Percentiles rank a stretch among this genome's conserved stretches.
phyloP scores from a whole-genome alignment of 1,140 invertebrate genomes.

The Chionoecetes opilio region DNA sequence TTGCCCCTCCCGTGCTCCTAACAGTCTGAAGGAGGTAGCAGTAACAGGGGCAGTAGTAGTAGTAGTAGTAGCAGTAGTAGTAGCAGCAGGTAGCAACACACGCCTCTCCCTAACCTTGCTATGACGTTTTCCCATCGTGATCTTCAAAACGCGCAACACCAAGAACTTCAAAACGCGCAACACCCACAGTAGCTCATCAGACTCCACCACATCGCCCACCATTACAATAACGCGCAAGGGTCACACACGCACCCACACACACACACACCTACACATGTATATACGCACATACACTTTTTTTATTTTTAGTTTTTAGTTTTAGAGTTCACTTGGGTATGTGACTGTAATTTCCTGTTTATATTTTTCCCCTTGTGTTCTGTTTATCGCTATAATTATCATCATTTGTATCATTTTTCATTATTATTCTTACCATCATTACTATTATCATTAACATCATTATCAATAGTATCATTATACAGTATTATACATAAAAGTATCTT shows the following conservation, averaged over 20 bases:
- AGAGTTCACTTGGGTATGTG: too few relatives aligned
- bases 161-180: not conserved
- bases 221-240: not conserved
- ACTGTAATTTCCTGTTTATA: too few relatives aligned
- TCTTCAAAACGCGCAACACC: not conserved
- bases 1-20: not conserved
- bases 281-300: not conserved
- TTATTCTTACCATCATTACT: too few relatives aligned
- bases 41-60: not conserved
- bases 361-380: too few relatives aligned
- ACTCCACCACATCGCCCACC: not conserved
- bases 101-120: not conserved
- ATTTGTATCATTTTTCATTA: too few relatives aligned
- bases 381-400: too few relatives aligned
- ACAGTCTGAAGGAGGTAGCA: not conserved
- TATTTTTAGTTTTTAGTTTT: too few relatives aligned
- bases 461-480: too few relatives aligned
- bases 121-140: not conserved
- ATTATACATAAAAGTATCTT: too few relatives aligned
- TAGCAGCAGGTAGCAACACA: not conserved
- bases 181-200: not conserved
- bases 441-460: too few relatives aligned
- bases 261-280: conserved; percentile 1
- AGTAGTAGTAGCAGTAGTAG: not conserved
- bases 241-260: not conserved